Evolutionary conservation across 2,797 vertebrate genomes (phyloP), one percentile per base, ranked within the genome.

Genomic region (Syndactyla subalaris): DNA sequence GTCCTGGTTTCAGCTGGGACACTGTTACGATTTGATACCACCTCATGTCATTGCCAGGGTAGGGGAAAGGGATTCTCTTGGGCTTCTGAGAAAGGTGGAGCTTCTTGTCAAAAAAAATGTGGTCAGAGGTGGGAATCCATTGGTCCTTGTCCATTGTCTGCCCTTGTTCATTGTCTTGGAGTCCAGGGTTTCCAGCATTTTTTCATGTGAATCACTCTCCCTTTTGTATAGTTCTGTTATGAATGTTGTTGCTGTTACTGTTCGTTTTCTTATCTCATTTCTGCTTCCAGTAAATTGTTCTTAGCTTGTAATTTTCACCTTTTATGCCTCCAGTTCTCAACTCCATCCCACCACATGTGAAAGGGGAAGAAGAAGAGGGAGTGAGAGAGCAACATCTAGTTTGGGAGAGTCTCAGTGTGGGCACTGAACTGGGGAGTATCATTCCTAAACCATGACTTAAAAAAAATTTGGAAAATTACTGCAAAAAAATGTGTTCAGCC

Each of bases 11-110:
- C 27, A 43, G 45, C n/a, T 46, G 66, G 61, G 45, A 59, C 45
- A 5, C 24, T 73, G 20, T 9, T 38, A 29, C 24, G 38, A 12
- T 59, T 73, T 0, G 0, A 15, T 30, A 46, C 2, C n/a, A 38
- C 14, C n/a, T 59, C 11, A 29, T 1, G 12, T 26, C 39, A 39
- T 34, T 46, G 39, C 20, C 10, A 20, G n/a, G 30, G 10, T 1
- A 6, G 10, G 51, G 24, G 16, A 58, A 45, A 45, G 29, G 38
- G 45, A 18, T 6, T 66, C n/a, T 39, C 29, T 21, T 26, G 20
- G n/a, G n/a, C 11, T 66, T 30, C 24, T 51, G 38, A 51, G 45
- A 51, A 72, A 16, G 23, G n/a, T 66, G 24, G 11, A 9, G 13
- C 20, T 45, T 80, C 38, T n/a, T 29, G 45, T 39, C 6, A 49